Base-by-base conservation (phyloP, 2,888 invertebrate genomes). In the Melinaea marsaeus region DNA sequence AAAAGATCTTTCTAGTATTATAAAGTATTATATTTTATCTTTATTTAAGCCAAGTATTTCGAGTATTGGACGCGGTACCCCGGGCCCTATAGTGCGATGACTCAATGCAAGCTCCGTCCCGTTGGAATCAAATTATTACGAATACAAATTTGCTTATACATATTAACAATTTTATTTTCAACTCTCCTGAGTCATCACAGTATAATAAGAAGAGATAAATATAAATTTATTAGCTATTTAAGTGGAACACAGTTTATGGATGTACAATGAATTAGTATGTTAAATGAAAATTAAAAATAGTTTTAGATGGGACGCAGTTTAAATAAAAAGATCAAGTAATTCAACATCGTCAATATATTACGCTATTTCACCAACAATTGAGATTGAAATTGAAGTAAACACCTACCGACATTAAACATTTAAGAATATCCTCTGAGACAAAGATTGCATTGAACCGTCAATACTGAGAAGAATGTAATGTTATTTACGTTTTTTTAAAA, bases 101-200 rank as follows among this genome's bases (percentile, higher is more conserved):
- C 90, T 89, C 90, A 90, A 90, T 90, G 90, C 90, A 90, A 90
- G 85, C 89, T 90, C 88, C 85, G 86, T 88, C 89, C 84, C 84
- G 80, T 84, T 76, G 79, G 84, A 84, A 78, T 80, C 72, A 67
- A 70, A 69, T 67, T 35, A 62, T 55, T 64, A 61, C 33, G 37
- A 61, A n/a, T 48, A 57, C 58, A 57, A 71, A 73, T 73, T 66
- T 72, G 71, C 70, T 67, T 71, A 72, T 74, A 71, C 73, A 73
- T 68, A 63, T 72, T 72, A 72, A 70, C 51, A 65, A 64, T 63
- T 63, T 60, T 60, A 66, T 63, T 69, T 71, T 72, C 70, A 81
- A 82, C 83, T 85, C 83, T 84, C 81, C 85, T 90, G 90, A 90
- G 90, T 90, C 90, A 90, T 90, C 90, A 90, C 90, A 90, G 80